Evolutionary conservation across 2,797 vertebrate genomes (phyloP).

Genomic region (Lacerta viridis): DNA sequence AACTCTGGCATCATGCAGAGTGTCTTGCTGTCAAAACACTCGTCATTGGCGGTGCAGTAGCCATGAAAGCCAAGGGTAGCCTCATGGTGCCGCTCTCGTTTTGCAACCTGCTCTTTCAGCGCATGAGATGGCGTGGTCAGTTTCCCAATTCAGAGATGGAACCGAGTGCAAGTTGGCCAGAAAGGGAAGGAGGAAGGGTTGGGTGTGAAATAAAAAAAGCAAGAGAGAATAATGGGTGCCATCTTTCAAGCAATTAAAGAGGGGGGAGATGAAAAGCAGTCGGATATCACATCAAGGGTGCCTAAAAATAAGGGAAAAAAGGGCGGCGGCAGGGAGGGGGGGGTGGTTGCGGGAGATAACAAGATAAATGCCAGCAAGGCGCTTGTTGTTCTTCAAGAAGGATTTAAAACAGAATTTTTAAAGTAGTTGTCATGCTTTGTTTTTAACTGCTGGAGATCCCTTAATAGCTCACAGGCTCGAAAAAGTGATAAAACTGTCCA

Average conservation of each 20-base stretch:
- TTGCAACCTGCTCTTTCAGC: conserved; percentile 61
- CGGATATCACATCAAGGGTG: conserved; percentile 13
- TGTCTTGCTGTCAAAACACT: conserved; percentile 63
- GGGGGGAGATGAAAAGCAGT: conserved; percentile 50
- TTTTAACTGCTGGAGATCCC: conserved; percentile 50
- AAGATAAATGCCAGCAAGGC: conserved; percentile 48
- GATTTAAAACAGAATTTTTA: conserved; percentile 30
- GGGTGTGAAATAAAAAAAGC: background rate
- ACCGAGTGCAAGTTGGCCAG: background rate
- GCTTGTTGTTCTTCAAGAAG: conserved; percentile 13
- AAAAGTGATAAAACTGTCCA: background rate
- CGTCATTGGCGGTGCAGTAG: conserved; percentile 55
- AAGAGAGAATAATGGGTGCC: background rate
- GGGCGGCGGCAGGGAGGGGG: background rate
- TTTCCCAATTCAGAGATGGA: background rate
- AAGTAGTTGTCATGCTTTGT: conserved; percentile 59
- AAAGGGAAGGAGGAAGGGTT: too few species aligned
- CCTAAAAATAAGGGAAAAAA: background rate
- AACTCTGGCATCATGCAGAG: conserved; percentile 23
- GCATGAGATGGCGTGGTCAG: conserved; percentile 53
- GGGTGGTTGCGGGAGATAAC: background rate
- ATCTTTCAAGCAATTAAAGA: accelerated
- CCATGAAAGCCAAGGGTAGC: conserved; percentile 57
- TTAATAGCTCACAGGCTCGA: conserved; percentile 41
- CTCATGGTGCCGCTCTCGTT: conserved; percentile 75